Evolutionary conservation across 2,797 vertebrate species (phyloP), one percentile per base, ranked within the genome.

Genomic region (Falco cherrug): DNA sequence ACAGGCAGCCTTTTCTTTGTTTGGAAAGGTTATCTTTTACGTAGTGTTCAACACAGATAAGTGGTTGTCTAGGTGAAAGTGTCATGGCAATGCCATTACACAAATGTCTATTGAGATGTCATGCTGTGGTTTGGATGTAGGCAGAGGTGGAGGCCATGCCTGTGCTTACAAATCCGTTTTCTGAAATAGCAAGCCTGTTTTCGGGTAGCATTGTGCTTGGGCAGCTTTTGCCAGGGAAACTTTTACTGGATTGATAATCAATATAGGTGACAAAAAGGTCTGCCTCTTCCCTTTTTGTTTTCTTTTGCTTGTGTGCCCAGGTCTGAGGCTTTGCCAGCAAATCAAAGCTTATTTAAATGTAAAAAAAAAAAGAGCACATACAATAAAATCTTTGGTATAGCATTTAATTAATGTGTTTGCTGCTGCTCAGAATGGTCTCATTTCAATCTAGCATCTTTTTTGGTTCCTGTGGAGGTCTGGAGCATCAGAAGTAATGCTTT

Each of bases 361-460:
- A 24, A 54, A 35, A 43, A 6, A 50, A 50, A 3, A 4, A 6
- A 41, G 2, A 7, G 4, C 12, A 25, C 10, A 7, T 26, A 10
- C 2, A 56, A 10, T 28, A 24, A 39, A 57, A 37, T 35, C 21
- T 37, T 14, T 53, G 25, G 7, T 69, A 15, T 15, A 45, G 37
- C 6, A 20, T 67, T 80, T 65, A 4, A 19, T 63, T 8, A 41
- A 33, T 31, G 28, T 53, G 26, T 83, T 90, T 77, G 33, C 33
- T 33, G 1, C 74, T 73, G 39, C 48, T 50, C 11, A 6, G 24
- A 74, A 50, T 0, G 0, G 57, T 22, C 28, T 88, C 43, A 17
- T 79, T 76, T 57, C 61, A 85, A 51, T 61, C n/a, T 70, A 33
- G 9, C 5, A 12, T 48, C 4, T 67, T 48, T 25, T 87, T 79